Evolutionary conservation across 2,888 invertebrate species (phyloP).

Genomic region (Tenthredo distinguenda): DNA sequence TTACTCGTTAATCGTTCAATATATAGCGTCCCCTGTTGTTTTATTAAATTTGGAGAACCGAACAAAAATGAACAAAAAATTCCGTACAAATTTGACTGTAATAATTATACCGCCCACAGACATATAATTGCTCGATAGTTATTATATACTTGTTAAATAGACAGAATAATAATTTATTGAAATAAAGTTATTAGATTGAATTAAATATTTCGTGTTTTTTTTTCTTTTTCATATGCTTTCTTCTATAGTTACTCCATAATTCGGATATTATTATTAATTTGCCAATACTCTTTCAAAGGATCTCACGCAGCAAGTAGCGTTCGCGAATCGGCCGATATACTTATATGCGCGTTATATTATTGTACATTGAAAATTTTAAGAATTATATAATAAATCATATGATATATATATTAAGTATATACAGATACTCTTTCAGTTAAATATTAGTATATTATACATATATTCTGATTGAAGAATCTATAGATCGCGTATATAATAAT

Average conservation of each 20-base stretch:
- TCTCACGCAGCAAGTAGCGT: slow-evolving; percentile 69
- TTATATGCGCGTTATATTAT: slow-evolving; percentile 42
- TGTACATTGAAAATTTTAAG: slow-evolving; percentile 47
- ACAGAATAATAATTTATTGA: not conserved
- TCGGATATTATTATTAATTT: slow-evolving; percentile 13
- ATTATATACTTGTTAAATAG: not conserved
- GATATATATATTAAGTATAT: not conserved
- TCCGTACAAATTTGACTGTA: not conserved
- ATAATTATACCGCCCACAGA: slow-evolving; percentile 18
- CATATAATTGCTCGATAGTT: not conserved
- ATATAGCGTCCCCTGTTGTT: not conserved
- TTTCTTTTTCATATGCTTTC: not conserved
- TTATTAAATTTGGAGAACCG: slow-evolving; percentile 3
- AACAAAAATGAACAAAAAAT: slow-evolving; percentile 10
- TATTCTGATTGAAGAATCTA: not conserved
- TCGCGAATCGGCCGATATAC: slow-evolving; percentile 69
- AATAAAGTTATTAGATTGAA: not conserved
- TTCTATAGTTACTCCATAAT: not conserved
- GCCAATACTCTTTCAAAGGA: slow-evolving; percentile 50
- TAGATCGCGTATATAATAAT: slow-evolving; percentile 1
- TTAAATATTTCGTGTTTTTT: not conserved
- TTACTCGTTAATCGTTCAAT: slow-evolving; percentile 14
- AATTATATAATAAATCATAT: not conserved
- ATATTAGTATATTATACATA: slow-evolving; percentile 13
- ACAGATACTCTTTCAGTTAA: not conserved